Percentiles rank a stretch among this genome's conserved stretches.
phyloP scores from a whole-genome alignment of 1,140 invertebrate genomes.

The Littorina saxatilis region DNA sequence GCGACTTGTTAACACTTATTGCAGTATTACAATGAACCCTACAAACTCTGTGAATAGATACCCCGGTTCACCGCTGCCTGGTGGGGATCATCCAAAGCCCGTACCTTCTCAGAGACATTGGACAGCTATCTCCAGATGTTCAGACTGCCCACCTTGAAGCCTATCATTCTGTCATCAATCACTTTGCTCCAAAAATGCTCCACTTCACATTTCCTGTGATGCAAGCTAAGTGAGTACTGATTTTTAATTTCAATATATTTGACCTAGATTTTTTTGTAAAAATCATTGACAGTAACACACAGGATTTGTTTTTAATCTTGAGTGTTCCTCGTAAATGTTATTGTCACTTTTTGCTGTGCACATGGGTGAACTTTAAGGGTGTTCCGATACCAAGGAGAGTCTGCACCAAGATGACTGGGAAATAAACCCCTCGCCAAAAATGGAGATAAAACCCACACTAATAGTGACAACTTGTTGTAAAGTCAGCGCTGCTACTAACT shows the following conservation, averaged over 20 bases:
- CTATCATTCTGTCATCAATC: conserved; percentile 39
- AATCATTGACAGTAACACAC: neutral
- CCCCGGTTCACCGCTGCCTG: neutral
- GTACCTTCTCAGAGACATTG: conserved; percentile 34
- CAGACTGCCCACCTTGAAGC: conserved; percentile 38
- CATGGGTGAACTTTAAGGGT: neutral
- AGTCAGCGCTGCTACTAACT: neutral
- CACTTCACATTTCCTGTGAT: too few relatives aligned
- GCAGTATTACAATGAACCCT: too few relatives aligned
- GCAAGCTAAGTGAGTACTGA: conserved; percentile 33
- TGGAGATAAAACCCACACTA: too few relatives aligned
- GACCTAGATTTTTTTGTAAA: neutral
- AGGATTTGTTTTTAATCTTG: neutral
- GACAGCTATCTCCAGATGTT: too few relatives aligned
- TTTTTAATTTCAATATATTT: neutral
- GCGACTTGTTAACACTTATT: too few relatives aligned
- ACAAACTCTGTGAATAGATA: neutral
- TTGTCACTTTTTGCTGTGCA: neutral
- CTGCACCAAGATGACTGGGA: too few relatives aligned
- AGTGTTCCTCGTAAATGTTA: neutral
- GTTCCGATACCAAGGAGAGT: too few relatives aligned
- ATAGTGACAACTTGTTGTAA: neutral
- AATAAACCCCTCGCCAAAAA: too few relatives aligned
- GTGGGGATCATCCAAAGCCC: neutral
- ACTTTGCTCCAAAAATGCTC: conserved; percentile 46